Percentiles rank a stretch among this genome's conserved stretches.
Conservation (phyloP, 2,797 vertebrate genomes). For the Selene dorsalis region DNA sequence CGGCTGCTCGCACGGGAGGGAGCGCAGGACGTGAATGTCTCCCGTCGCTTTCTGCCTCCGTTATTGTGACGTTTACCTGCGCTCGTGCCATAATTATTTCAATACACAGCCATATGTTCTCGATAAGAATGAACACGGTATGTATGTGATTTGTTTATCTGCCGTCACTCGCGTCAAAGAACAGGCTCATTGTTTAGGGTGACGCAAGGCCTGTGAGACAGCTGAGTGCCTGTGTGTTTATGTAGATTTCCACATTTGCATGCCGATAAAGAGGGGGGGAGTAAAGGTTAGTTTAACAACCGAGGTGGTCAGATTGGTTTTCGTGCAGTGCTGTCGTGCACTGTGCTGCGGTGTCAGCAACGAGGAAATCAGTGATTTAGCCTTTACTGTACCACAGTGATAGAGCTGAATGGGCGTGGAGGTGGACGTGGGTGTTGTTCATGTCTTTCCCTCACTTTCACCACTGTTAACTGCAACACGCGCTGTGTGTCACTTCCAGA, state of each 20-base stretch:
- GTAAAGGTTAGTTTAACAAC: background rate
- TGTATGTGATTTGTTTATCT: slow-evolving; percentile 23
- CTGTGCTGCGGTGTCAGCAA: too few relatives aligned
- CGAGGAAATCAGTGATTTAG: background rate
- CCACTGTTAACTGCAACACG: background rate
- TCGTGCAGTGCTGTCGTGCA: background rate
- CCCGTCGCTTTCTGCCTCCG: background rate
- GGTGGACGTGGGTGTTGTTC: background rate
- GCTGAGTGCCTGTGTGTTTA: background rate
- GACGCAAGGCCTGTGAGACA: slow-evolving; percentile 36
- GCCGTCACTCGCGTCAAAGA: background rate
- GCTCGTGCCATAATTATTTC: rapidly evolving
- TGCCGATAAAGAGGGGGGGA: background rate
- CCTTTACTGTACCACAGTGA: background rate
- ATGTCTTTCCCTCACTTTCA: too few relatives aligned
- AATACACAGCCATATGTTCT: rapidly evolving
- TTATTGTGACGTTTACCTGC: background rate
- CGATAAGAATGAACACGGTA: slow-evolving; percentile 40
- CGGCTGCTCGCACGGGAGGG: slow-evolving; percentile 17
- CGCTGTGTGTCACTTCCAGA: slow-evolving; percentile 35
- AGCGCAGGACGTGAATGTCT: background rate
- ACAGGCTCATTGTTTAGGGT: slow-evolving; percentile 1
- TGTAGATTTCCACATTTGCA: background rate
- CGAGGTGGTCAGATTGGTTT: background rate
- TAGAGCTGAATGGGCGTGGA: rapidly evolving